Evolutionary conservation across 2,888 invertebrate genomes (phyloP), one percentile per base, ranked within the genome.

Genomic region (Prosopocoilus inquinatus): DNA sequence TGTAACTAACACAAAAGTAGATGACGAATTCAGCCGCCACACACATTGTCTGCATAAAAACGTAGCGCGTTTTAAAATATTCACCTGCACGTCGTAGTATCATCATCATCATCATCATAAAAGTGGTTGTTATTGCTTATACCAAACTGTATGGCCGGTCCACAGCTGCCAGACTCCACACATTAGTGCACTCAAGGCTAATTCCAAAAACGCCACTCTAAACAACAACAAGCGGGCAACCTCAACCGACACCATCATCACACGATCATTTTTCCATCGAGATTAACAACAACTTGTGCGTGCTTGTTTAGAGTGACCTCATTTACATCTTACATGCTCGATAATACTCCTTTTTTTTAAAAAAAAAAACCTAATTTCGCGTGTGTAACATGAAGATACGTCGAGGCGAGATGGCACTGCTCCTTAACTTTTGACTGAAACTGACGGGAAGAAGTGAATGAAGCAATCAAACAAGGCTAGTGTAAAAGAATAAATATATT

Each of bases 11-110:
- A 53, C 44, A 52, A 39, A 53, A 62, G 60, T 58, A 62, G 62
- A 57, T 70, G 69, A 70, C 70, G 66, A 70, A 69, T 68, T 67
- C 68, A 80, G 82, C 82, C 82, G 81, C 82, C 82, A 82, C 80
- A 82, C 83, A 83, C 82, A 83, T 83, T 83, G 83, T 82, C 82
- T 83, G 82, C 82, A 81, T 81, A 76, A 75, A 63, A 65, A 64
- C 66, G 20, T 36, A 49, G 13, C 52, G 35, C 33, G 45, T 50
- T 28, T 28, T 28, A 28, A 28, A 41, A 32, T 41, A 16, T 13
- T 50, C 50, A 50, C 54, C 43, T 48, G 46, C 56, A 47, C 48
- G 47, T 51, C 52, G 51, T 52, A 45, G 43, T 48, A 50, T 50
- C 61, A 46, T 46, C 46, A 33, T 38, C 7, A 38, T 46, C 50